Conservation (phyloP, 2,797 vertebrate genomes). For the Channa striata region DNA sequence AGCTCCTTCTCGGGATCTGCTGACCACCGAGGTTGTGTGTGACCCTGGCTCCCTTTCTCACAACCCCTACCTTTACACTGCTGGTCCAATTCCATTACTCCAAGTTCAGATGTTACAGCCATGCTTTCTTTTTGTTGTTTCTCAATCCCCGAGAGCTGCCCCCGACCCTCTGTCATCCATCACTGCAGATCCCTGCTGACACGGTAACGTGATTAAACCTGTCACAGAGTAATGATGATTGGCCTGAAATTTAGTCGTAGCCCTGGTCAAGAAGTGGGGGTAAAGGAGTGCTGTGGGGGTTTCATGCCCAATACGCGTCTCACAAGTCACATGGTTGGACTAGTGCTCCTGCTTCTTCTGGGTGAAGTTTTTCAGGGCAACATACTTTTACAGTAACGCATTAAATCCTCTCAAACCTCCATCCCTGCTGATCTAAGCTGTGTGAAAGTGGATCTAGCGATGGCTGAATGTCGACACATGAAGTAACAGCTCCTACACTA, state of each 20-base stretch:
- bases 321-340: conserved; percentile 32
- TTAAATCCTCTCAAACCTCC: not conserved
- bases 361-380: not conserved
- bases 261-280: conserved; percentile 17
- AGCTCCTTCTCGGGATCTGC: conserved; percentile 51
- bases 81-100: conserved; percentile 74
- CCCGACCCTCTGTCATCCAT: conserved; percentile 67
- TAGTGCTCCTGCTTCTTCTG: conserved; percentile 1
- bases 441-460: conserved; percentile 50
- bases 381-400: not conserved
- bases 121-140: conserved; percentile 69
- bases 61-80: conserved; percentile 53
- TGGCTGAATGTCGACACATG: conserved; percentile 75
- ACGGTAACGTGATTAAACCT: conserved; percentile 73
- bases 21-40: conserved; percentile 68
- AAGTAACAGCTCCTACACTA: conserved; percentile 32
- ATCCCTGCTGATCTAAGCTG: conserved; percentile 37
- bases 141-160: conserved; percentile 57
- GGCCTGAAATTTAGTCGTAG: conserved; percentile 67
- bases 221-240: conserved; percentile 82
- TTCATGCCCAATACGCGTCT: conserved; percentile 32
- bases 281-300: not conserved
- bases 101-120: conserved; percentile 72
- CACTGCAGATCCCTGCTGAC: conserved; percentile 72
- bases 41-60: conserved; percentile 68